Evolutionary conservation across 2,797 vertebrate species (phyloP).

Genomic region (Megaceryle alcyon): DNA sequence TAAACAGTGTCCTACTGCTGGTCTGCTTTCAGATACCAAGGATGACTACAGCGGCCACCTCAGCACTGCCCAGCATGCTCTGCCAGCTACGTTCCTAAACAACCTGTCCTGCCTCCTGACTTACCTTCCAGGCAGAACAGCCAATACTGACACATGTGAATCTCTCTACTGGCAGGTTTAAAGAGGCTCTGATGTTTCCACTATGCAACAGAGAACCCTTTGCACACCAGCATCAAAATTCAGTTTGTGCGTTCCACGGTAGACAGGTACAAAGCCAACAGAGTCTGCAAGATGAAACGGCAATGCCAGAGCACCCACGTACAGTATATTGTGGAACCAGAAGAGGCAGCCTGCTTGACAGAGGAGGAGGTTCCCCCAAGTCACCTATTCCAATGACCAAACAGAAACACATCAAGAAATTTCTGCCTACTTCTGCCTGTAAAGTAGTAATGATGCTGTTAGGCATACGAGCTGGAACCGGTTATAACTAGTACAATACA

Average conservation of each 20-base stretch:
- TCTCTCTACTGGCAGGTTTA: background rate
- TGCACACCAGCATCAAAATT: background rate
- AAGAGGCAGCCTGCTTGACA: background rate
- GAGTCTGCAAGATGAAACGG: background rate
- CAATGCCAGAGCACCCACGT: background rate
- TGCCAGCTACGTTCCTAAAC: background rate
- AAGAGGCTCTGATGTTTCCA: background rate
- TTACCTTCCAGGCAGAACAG: background rate
- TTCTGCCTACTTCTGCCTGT: background rate
- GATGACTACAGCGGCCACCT: background rate
- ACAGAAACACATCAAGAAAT: background rate
- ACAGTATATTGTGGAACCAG: background rate
- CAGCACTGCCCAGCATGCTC: background rate
- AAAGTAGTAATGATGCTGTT: background rate
- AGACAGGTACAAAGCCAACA: background rate
- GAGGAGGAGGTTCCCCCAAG: background rate
- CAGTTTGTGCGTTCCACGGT: background rate
- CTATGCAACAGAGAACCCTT: background rate
- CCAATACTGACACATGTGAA: fast-evolving
- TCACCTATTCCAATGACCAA: background rate
- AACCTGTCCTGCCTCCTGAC: background rate
- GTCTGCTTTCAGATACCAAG: background rate
- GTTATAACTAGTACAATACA: background rate
- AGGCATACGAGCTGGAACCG: background rate
- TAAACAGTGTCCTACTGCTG: background rate